Evolutionary conservation across 92 coral and sea anemone genomes (phyloP).

Genomic region (Porites lobata): DNA sequence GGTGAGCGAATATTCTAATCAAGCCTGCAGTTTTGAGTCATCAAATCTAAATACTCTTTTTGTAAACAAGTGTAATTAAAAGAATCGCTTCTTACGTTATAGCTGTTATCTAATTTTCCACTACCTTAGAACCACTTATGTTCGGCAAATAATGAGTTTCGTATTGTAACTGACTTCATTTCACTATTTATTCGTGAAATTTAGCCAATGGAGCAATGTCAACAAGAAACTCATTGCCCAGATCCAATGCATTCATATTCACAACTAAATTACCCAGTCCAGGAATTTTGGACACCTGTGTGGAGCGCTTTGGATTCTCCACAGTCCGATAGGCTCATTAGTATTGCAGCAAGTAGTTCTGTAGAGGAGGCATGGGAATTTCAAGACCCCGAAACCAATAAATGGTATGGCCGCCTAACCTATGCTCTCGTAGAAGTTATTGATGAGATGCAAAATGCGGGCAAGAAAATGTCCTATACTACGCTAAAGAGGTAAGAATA

Average conservation of each 20-base stretch:
- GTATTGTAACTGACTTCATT: no score
- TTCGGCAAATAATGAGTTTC: no score
- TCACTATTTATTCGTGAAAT: no score
- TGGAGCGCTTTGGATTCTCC: background rate
- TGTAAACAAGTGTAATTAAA: no score
- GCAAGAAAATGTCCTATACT: background rate
- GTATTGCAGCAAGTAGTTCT: slow-evolving; percentile 2
- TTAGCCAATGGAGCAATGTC: background rate
- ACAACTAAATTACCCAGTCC: background rate
- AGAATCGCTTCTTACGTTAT: no score
- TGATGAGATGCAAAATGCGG: background rate
- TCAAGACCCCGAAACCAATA: background rate
- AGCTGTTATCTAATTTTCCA: no score
- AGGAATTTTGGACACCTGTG: slow-evolving; percentile 16
- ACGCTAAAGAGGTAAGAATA: background rate
- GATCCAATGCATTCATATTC: background rate
- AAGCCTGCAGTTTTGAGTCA: no score
- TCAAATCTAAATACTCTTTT: no score
- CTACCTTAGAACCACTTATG: no score
- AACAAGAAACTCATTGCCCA: slow-evolving; percentile 2
- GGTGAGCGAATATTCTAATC: no score
- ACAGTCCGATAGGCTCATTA: background rate
- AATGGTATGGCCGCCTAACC: slow-evolving; percentile 1
- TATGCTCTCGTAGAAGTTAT: slow-evolving; percentile 8
- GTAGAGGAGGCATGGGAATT: background rate